Conservation (phyloP, 2,797 vertebrate genomes). For the Xerus rutilus region DNA sequence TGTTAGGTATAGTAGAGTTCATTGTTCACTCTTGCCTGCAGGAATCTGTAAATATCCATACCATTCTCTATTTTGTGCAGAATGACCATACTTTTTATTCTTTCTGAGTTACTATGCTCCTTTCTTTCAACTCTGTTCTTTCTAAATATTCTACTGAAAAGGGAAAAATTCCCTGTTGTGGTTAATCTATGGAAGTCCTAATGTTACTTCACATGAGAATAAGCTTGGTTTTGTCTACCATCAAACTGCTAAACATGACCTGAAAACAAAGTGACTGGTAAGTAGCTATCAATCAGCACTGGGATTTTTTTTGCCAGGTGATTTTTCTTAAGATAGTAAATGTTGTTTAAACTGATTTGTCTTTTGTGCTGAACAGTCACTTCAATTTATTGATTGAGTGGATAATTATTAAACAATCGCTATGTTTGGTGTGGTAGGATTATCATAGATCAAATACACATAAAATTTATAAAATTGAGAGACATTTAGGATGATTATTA, state of each 20-base stretch:
- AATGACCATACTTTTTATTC: background rate
- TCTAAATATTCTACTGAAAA: background rate
- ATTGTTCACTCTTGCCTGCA: background rate
- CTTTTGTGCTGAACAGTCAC: background rate
- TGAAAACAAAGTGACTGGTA: background rate
- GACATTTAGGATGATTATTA: background rate
- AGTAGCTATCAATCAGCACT: background rate
- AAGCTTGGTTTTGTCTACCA: background rate
- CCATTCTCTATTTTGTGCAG: background rate
- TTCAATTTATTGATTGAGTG: background rate
- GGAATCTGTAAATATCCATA: background rate
- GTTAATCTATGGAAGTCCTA: background rate
- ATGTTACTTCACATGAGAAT: background rate
- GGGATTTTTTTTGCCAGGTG: background rate
- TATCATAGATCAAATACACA: background rate
- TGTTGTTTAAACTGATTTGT: background rate
- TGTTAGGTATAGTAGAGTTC: background rate
- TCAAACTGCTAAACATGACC: background rate
- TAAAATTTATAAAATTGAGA: background rate
- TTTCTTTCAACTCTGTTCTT: background rate
- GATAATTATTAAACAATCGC: background rate
- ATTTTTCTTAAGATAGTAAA: background rate
- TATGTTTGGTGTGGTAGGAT: background rate
- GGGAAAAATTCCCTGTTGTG: background rate
- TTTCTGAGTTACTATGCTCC: background rate